Conservation (phyloP, 2,888 invertebrate genomes). For the Suillia variegata region DNA sequence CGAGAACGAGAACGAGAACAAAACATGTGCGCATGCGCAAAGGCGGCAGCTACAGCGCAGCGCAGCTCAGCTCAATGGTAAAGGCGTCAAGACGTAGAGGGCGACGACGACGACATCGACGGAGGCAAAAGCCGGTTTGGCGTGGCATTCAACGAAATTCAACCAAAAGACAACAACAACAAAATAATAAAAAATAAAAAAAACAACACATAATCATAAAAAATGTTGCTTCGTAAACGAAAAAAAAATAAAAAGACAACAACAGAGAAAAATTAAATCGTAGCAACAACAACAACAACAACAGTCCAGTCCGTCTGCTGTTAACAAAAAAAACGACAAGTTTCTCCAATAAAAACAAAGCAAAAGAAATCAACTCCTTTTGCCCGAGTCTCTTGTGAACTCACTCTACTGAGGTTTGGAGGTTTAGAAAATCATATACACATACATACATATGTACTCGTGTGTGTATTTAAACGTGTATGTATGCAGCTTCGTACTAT, state of each 20-base stretch:
- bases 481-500: too few species aligned
- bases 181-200: slow-evolving; percentile 2
- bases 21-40: slow-evolving; percentile 13
- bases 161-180: neutral
- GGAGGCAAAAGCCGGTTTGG: slow-evolving; percentile 40
- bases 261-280: slow-evolving; percentile 13
- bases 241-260: neutral
- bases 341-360: slow-evolving; percentile 11
- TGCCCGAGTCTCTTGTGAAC: neutral
- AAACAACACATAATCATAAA: slow-evolving; percentile 8
- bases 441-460: slow-evolving; percentile 17
- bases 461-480: slow-evolving; percentile 4
- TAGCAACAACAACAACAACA: slow-evolving; percentile 7
- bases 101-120: slow-evolving; percentile 9
- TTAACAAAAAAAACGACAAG: slow-evolving; percentile 16
- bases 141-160: slow-evolving; percentile 38
- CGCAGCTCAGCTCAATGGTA: too few species aligned
- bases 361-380: slow-evolving; percentile 4
- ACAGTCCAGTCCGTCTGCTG: neutral
- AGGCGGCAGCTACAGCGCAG: too few species aligned
- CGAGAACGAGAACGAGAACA: slow-evolving; percentile 20
- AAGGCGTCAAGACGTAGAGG: too few species aligned
- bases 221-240: slow-evolving; percentile 5
- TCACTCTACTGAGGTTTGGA: neutral
- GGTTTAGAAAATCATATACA: neutral